Percentiles rank a stretch among this genome's conserved stretches.
These are phyloP conservation scores for Desoria tigrina DNA, from an alignment of 2,888 invertebrate genomes.

Conservation along the genomic window DNA sequence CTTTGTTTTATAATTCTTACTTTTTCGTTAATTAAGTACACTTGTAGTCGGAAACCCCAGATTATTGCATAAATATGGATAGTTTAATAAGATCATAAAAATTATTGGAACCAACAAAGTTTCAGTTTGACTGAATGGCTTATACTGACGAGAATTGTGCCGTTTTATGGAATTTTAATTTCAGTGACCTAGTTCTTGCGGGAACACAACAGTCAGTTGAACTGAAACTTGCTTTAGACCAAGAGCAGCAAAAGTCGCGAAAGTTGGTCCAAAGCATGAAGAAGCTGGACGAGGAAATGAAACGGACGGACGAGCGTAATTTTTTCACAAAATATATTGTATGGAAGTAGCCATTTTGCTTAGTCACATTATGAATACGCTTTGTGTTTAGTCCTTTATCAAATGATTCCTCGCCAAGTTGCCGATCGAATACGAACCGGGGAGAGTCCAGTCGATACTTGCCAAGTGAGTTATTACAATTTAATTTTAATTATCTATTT, in stretches of 20 bases:
- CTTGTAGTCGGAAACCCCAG: too few relatives aligned
- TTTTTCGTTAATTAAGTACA: too few relatives aligned
- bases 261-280: conserved; percentile 95
- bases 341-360: too few relatives aligned
- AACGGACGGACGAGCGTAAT: conserved; percentile 93
- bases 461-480: conserved; percentile 69
- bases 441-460: conserved; percentile 94
- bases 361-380: too few relatives aligned
- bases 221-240: conserved; percentile 87
- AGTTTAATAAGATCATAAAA: not conserved
- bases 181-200: conserved; percentile 86
- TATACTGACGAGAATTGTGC: conserved; percentile 26
- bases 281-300: conserved; percentile 93
- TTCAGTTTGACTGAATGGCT: too few relatives aligned
- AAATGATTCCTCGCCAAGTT: conserved; percentile 98
- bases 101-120: not conserved
- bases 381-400: conserved; percentile 88
- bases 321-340: too few relatives aligned
- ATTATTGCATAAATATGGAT: too few relatives aligned
- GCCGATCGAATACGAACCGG: conserved; percentile 90
- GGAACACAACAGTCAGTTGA: conserved; percentile 97
- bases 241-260: conserved; percentile 94
- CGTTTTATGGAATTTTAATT: conserved; percentile 40
- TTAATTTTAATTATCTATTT: not conserved
- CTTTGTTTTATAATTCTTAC: too few relatives aligned